These are phyloP conservation scores for Pachydiplax longipennis DNA, from an alignment of 2,888 invertebrate species.

Conservation along the genomic window DNA sequence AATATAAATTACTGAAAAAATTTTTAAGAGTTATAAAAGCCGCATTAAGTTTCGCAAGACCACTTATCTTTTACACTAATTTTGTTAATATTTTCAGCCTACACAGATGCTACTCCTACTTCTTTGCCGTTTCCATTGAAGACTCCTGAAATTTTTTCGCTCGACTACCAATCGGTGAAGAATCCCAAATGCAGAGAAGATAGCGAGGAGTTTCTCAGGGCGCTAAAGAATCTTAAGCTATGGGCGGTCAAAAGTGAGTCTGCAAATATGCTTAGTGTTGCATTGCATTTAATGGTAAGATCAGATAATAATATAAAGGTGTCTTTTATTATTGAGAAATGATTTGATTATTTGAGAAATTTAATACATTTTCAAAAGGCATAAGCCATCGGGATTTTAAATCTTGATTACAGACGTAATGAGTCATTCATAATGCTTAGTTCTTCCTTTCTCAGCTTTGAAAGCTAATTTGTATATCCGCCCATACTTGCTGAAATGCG, in stretches of 20 bases:
- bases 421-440: neutral
- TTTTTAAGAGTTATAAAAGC: too few species aligned
- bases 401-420: neutral
- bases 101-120: neutral
- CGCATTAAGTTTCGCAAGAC: too few species aligned
- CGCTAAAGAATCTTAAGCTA: neutral
- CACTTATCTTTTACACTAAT: neutral
- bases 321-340: too few species aligned
- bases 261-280: neutral
- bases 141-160: neutral
- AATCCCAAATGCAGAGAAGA: neutral
- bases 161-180: neutral
- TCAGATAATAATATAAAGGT: too few species aligned
- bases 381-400: neutral
- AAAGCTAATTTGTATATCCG: neutral
- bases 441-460: neutral
- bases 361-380: too few species aligned
- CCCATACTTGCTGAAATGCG: too few species aligned
- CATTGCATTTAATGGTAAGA: too few species aligned
- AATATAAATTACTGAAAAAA: too few species aligned
- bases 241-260: slow-evolving; percentile 44
- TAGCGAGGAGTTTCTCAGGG: neutral
- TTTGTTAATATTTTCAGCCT: neutral
- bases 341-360: too few species aligned
- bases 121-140: neutral